These are phyloP conservation scores for Hemithea aestivaria DNA, from an alignment of 2,888 invertebrate species.

Conservation along the genomic window DNA sequence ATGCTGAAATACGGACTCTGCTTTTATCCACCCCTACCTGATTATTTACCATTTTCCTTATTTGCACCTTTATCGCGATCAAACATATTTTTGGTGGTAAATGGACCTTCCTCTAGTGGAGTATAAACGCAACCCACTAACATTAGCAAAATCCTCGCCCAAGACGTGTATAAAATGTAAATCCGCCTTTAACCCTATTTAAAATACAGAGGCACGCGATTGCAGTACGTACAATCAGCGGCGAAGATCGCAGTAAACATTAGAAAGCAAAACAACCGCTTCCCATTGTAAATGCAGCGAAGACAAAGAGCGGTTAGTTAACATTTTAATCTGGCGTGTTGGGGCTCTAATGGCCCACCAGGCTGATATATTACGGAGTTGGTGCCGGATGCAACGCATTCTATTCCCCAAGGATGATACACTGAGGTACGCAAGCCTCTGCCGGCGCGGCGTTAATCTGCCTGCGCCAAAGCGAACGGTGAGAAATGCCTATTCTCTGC, in stretches of 20 bases:
- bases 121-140: slow-evolving; percentile 15
- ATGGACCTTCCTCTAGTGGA: background rate
- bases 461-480: background rate
- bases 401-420: slow-evolving; percentile 51
- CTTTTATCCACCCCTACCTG: too few relatives aligned
- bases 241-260: slow-evolving; percentile 43
- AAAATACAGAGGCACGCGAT: slow-evolving; percentile 42
- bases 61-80: background rate
- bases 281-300: slow-evolving; percentile 49
- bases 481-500: background rate
- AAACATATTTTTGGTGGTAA: background rate
- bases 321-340: slow-evolving; percentile 61
- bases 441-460: slow-evolving; percentile 16
- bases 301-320: slow-evolving; percentile 58
- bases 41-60: too few relatives aligned
- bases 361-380: slow-evolving; percentile 36
- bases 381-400: slow-evolving; percentile 46
- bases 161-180: slow-evolving; percentile 22
- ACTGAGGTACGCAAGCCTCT: slow-evolving; percentile 35
- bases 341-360: slow-evolving; percentile 48
- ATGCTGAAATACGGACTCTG: too few relatives aligned
- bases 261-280: slow-evolving; percentile 44
- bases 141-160: slow-evolving; percentile 13
- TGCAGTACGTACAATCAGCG: slow-evolving; percentile 36
- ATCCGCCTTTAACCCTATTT: slow-evolving; percentile 23